phyloP scores from a whole-genome alignment of 2,113 vertebrate species.

The Montifringilla adamsi region DNA sequence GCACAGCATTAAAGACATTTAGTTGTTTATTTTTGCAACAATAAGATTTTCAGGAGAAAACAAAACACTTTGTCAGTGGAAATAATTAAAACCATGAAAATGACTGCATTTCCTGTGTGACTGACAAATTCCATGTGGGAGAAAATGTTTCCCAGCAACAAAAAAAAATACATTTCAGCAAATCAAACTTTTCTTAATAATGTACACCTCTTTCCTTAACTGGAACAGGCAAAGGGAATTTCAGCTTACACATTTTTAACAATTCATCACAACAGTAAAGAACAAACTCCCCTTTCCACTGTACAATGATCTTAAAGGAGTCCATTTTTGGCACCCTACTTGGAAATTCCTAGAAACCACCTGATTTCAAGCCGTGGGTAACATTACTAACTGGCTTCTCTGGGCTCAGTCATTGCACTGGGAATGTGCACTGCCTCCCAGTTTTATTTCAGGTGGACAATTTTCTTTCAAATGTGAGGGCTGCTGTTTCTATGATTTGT shows the following conservation, averaged over 20 bases:
- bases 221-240: not conserved
- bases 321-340: not conserved
- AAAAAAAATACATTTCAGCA: not conserved
- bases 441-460: not conserved
- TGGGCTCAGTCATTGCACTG: not conserved
- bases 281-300: not conserved
- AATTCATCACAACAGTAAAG: not conserved
- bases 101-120: slow-evolving; percentile 47
- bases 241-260: not conserved
- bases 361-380: not conserved
- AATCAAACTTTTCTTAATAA: not conserved
- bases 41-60: slow-evolving; percentile 36
- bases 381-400: not conserved
- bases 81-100: slow-evolving; percentile 61
- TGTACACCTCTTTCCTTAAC: not conserved
- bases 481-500: not conserved
- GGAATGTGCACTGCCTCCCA: not conserved
- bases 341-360: not conserved
- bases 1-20: not conserved
- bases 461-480: not conserved
- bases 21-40: slow-evolving; percentile 39
- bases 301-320: not conserved
- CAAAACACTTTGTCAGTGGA: slow-evolving; percentile 33
- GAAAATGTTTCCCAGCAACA: slow-evolving; percentile 41
- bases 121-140: not conserved